Evolutionary conservation across 1,140 invertebrate genomes (phyloP).

Genomic region (Eueides isabella): DNA sequence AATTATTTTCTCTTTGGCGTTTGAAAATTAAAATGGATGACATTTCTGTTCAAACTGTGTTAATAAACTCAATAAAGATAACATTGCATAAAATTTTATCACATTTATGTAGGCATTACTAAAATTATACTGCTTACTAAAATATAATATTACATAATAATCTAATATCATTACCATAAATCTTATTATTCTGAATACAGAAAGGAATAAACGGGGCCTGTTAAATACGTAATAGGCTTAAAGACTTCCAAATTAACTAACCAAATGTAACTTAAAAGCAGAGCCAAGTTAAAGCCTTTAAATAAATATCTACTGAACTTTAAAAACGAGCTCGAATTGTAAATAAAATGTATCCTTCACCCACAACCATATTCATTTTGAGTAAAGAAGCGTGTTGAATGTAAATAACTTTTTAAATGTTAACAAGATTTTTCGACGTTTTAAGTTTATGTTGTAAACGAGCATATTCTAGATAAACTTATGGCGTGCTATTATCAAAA

Average conservation of each 20-base stretch:
- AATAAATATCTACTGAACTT: slow-evolving; percentile 24
- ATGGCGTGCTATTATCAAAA: too few species aligned
- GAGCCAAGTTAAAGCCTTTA: slow-evolving; percentile 18
- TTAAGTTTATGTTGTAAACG: not conserved
- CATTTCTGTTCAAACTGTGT: not conserved
- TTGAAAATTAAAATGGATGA: slow-evolving; percentile 11
- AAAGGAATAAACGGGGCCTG: not conserved
- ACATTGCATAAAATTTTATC: not conserved
- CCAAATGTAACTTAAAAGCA: slow-evolving; percentile 27
- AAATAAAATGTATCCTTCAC: slow-evolving; percentile 14
- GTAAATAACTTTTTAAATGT: slow-evolving; percentile 5
- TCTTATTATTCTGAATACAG: not conserved
- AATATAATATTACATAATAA: not conserved
- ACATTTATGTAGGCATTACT: not conserved
- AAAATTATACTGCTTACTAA: not conserved
- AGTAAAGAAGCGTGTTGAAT: not conserved
- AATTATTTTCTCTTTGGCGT: slow-evolving; percentile 30
- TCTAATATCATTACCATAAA: not conserved
- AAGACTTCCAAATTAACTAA: slow-evolving; percentile 22
- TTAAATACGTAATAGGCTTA: slow-evolving; percentile 39
- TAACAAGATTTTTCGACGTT: not conserved
- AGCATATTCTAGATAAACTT: not conserved
- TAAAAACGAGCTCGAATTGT: slow-evolving; percentile 17
- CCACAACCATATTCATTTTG: not conserved
- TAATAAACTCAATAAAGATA: not conserved